phyloP scores from a whole-genome alignment of 2,797 vertebrate species.

The Myotis vivesi region DNA sequence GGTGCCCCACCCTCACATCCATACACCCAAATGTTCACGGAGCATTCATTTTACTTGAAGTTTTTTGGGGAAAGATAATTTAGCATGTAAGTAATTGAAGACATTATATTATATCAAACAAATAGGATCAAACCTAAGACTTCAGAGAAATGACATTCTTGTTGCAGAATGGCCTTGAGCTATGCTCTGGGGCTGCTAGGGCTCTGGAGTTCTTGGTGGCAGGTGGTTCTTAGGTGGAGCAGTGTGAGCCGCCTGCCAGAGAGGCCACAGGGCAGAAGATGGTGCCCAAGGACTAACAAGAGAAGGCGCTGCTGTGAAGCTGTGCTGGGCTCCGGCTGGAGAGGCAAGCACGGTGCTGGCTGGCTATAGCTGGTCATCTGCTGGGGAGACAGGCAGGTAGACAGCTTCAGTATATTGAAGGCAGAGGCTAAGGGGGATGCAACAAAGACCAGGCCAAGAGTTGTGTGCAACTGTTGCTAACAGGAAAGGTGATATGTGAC shows the following conservation, averaged over 20 bases:
- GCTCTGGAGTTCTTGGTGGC: neutral
- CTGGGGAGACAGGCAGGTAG: neutral
- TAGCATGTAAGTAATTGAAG: neutral
- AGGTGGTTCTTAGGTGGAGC: neutral
- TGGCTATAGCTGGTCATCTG: neutral
- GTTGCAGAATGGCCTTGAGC: neutral
- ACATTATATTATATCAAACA: neutral
- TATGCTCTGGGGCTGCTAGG: neutral
- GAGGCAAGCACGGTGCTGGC: neutral
- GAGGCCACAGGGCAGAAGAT: neutral
- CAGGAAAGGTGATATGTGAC: neutral
- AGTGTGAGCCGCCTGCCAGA: neutral
- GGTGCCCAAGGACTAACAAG: neutral
- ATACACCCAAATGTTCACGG: neutral
- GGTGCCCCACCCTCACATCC: neutral
- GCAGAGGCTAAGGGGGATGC: neutral
- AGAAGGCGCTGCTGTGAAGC: too few species aligned
- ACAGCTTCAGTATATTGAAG: neutral
- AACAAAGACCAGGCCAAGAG: neutral
- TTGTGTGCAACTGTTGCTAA: neutral
- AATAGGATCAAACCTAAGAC: neutral
- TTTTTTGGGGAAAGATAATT: neutral
- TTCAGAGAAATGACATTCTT: neutral
- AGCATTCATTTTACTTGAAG: neutral
- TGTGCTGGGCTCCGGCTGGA: neutral